Base-by-base conservation (phyloP, 2,113 vertebrate genomes). In the Morone chrysops region DNA sequence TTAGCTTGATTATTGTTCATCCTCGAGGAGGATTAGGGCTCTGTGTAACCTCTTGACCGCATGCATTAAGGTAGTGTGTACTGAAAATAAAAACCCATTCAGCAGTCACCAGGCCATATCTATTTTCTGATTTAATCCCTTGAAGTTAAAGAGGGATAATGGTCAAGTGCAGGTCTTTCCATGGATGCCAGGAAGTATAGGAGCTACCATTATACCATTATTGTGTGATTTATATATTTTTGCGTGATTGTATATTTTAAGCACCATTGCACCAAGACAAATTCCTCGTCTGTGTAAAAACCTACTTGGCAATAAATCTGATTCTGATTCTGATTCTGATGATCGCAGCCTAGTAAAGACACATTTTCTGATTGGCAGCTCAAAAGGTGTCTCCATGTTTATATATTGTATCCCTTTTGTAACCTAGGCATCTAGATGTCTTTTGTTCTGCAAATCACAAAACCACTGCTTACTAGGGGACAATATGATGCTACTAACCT, bases 31-130 rank as follows among this genome's bases (percentile, higher is more conserved):
- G 62, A 81, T 84, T 81, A 82, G 50, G 70, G 63, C 45, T 77
- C 47, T 11, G 2, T 20, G 8, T 83, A 75, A 87, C 81, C 85
- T 80, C 70, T 69, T 75, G 53, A 77, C 70, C 56, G 31, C 70
- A 69, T 65, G 45, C 20, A 20, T 75, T 73, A 68, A 73, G 36
- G n/a, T 47, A 22, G 43, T 51, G 48, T 75, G 50, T 36, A 38
- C 47, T 68, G 22, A 78, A 85, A 81, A 87, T 85, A 78, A 82
- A 80, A 84, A 77, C 1, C 54, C 82, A 56, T 75, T n/a, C 57
- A 53, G 69, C 66, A 59, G 61, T 41, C 38, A 63, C 36, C 5
- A 7, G 13, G 62, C 36, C 8, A 75, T 57, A 74, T 84, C 66
- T 53, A 47, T 82, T 76, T 54, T 36, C 54, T 13, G 5, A 36